Evolutionary conservation across 2,113 vertebrate genomes (phyloP), one percentile per base, ranked within the genome.

Genomic region (Paradoxurus hermaphroditus): DNA sequence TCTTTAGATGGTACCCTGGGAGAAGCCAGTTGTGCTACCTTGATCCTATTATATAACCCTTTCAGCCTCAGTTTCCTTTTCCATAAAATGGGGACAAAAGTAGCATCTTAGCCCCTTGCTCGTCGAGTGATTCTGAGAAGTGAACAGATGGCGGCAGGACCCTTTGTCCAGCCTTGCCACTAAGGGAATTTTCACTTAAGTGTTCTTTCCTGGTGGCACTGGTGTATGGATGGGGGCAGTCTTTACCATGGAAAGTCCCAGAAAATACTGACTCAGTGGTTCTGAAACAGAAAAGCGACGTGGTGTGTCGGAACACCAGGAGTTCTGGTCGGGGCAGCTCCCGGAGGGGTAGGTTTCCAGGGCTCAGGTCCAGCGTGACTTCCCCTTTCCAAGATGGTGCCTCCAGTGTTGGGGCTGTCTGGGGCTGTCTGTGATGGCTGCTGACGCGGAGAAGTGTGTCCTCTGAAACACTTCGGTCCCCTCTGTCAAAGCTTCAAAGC

Each of bases 1-100:
- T 18, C n/a, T 31, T 0, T 56, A 4, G 0, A 3, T 0, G 7
- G 8, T 11, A 6, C 51, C 13, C 12, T 8, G n/a, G 39, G 49
- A 34, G 73, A 34, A 83, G 68, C 78, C 10, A 0, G 3, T 12
- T 23, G 6, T 14, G 29, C 41, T 13, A 2, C 15, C 18, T 86
- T 8, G 2, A 34, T 39, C 36, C 8, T 62, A 0, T 44, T 39
- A 2, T 3, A 0, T 19, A 11, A 13, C 46, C 5, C 86, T 46
- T 59, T 87, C 34, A 9, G 31, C 3, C 3, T 84, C 77, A 23
- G n/a, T 46, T 79, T 86, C 46, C 44, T 27, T 77, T 67, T 41
- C 53, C 19, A 4, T 59, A 34, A 65, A 36, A 46, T 59, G 75
- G 46, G 41, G 21, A 16, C 27, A 44, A 34, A 23, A 18, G 36